Evolutionary conservation across 1,140 invertebrate genomes (phyloP), one percentile per base, ranked within the genome.

Genomic region (Drosophila punjabiensis): DNA sequence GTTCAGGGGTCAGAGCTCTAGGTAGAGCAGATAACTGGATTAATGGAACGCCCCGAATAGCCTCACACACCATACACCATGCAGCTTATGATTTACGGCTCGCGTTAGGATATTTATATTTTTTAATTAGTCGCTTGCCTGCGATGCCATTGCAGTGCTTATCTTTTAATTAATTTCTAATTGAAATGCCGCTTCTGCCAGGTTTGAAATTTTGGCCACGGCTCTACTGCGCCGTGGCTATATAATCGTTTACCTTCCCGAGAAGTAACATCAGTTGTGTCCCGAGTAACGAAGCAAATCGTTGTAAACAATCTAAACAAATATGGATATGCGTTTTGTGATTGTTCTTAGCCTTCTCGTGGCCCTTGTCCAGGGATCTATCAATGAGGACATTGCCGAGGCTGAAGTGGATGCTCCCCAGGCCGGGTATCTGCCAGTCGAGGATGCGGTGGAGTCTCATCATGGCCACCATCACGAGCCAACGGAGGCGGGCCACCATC

Each of bases 151-250:
- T 75, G 55, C 50, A 32, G 43, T 68, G 63, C 59, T 82, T 79
- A 82, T 65, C 76, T 83, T 83, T 83, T 81, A 66, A 68, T 71
- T 84, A 76, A 75, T 70, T 79, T 68, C 65, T 75, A 75, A 75
- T 80, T 75, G 67, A 60, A 74, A 74, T 58, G 67, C 69, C 39
- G 30, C 75, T 70, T 33, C 45, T 52, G 50, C 52, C 48, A 79
- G 61, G 37, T 33, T 59, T 61, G 33, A 64, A 39, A 11, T 67
- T 18, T 24, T 76, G n/a, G 41, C 28, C 52, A 32, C 59, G 32
- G 41, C 35, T 76, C 43, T 39, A 39, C 11, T 33, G 14, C 20
- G 39, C 35, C 28, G 37, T 30, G 59, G 66, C 53, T 79, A 79
- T 79, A 79, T 60, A 79, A 79, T 55, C 43, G 66, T 47, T 63